Conservation (phyloP, 2,888 invertebrate species). For the Lepas anatifera region DNA sequence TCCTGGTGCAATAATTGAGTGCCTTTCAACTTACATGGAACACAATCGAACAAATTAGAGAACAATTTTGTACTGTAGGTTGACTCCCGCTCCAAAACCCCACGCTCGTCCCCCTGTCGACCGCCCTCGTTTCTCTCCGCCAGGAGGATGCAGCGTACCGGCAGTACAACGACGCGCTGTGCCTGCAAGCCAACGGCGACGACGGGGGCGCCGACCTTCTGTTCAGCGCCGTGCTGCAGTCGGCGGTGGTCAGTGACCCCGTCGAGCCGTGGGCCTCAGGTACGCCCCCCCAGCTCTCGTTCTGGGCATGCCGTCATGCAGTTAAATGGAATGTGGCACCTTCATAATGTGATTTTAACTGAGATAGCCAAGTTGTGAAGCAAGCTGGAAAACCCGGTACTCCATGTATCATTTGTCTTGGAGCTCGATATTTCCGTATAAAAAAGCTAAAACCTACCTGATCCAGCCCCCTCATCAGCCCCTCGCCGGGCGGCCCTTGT, state of each 20-base stretch:
- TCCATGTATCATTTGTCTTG: too few relatives aligned
- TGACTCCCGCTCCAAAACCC: not conserved
- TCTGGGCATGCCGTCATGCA: not conserved
- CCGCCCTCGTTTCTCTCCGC: not conserved
- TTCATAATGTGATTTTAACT: too few relatives aligned
- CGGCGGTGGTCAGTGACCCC: not conserved
- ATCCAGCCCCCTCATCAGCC: too few relatives aligned
- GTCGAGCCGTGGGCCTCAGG: not conserved
- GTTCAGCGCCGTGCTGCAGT: not conserved
- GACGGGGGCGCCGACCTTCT: not conserved
- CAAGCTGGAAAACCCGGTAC: too few relatives aligned
- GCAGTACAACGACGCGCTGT: not conserved
- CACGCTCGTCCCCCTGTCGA: not conserved
- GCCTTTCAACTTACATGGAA: too few relatives aligned
- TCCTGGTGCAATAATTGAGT: too few relatives aligned
- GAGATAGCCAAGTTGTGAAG: too few relatives aligned
- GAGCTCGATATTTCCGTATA: too few relatives aligned
- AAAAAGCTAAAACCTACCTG: too few relatives aligned
- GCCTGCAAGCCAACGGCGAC: not conserved
- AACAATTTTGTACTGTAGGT: not conserved
- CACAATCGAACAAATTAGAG: not conserved
- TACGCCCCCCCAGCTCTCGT: not conserved
- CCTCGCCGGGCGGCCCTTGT: too few relatives aligned
- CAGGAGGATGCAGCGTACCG: slow-evolving; percentile 2
- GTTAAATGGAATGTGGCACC: too few relatives aligned